Base-by-base conservation (phyloP, 2,113 vertebrate species). In the Cervus canadensis region DNA sequence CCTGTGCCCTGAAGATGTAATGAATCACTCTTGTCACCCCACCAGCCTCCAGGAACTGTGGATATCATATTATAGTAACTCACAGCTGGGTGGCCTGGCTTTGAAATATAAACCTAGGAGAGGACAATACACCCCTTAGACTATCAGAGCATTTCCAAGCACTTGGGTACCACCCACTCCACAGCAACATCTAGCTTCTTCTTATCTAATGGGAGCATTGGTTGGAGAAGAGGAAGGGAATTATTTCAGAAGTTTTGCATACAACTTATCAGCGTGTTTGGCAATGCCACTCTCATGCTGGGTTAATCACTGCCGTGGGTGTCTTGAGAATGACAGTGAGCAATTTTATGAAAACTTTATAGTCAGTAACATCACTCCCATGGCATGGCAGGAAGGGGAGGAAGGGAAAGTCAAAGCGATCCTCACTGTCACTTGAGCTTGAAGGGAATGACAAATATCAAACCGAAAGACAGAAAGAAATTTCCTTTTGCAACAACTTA, bases 221-320 rank as follows among this genome's bases (percentile, higher is more conserved):
- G 67, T 33, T 90, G 40, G 36, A 94, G 54, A 95, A 91, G 52
- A 94, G 36, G 40, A 86, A 85, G 7, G n/a, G 71, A 88, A 28
- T 91, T 85, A 95, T 97, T 97, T 95, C 50, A 30, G 71, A 96
- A 95, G 45, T 93, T 97, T 83, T 89, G 50, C 57, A 52, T 60
- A 89, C 57, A 96, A 76, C 33, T 91, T 88, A 90, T 96, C 50
- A 74, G 36, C 17, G 57, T 89, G 86, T 81, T 88, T 95, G 74
- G 90, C 56, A 90, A 92, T 96, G 60, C 56, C 60, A 43, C 13
- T 8, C 54, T 92, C 97, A 59, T 43, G 76, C 83, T 89, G 67
- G 59, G 92, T 97, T 96, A 95, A 96, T 97, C 74, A 95, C 90
- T 81, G 88, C 43, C 0, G 33, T 96, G 56, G 91, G 91, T 96